Evolutionary conservation across 2,888 invertebrate genomes (phyloP).

Genomic region (Lochmaea capreae): DNA sequence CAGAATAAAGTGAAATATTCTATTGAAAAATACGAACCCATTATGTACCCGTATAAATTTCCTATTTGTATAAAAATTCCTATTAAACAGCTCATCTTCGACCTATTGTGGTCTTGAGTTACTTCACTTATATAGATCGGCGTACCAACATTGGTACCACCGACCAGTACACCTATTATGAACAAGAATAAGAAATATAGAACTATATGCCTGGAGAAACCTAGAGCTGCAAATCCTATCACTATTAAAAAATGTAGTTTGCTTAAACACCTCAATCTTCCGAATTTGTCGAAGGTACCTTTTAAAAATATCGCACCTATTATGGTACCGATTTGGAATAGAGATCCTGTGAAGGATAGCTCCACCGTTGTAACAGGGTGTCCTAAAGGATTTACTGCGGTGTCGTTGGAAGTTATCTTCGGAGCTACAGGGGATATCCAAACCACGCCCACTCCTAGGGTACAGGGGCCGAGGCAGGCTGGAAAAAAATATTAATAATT

Average conservation of each 20-base stretch:
- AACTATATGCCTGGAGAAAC: constrained; percentile 15
- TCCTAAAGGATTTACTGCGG: constrained; percentile 26
- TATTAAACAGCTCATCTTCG: constrained; percentile 71
- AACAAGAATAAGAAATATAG: constrained; percentile 12
- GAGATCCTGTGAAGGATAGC: constrained; percentile 18
- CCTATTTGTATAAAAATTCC: constrained; percentile 46
- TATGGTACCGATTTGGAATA: constrained; percentile 1
- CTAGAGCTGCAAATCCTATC: not conserved
- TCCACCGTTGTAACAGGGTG: constrained; percentile 22
- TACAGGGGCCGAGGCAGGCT: constrained; percentile 19
- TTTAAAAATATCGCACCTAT: constrained; percentile 11
- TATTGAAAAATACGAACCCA: constrained; percentile 50
- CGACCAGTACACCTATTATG: not conserved
- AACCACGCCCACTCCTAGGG: constrained; percentile 1
- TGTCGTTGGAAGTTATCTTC: constrained; percentile 24
- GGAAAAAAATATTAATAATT: constrained; percentile 6
- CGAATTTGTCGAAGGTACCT: constrained; percentile 19
- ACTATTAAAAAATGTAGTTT: not conserved
- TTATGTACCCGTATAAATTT: constrained; percentile 45
- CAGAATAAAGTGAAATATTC: constrained; percentile 45
- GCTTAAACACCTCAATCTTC: constrained; percentile 7
- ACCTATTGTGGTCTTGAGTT: constrained; percentile 81
- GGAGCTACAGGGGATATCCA: constrained; percentile 35
- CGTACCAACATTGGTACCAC: constrained; percentile 51
- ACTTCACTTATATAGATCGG: constrained; percentile 91